phyloP scores from a whole-genome alignment of 2,113 vertebrate genomes.

The human (Homo sapiens) region GRCh38 chr1:81805001-81805500 shows the following conservation, averaged over 20 bases:
- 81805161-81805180: conserved; percentile 74
- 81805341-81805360: conserved; percentile 29
- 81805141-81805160: conserved; percentile 50
- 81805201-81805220: conserved; percentile 81
- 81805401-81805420: background rate
- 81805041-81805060: conserved; percentile 25
- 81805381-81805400: background rate
- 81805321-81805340: conserved; percentile 59
- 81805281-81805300: conserved; percentile 63
- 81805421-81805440: conserved; percentile 50
- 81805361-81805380: conserved; percentile 40
- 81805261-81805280: conserved; percentile 72
- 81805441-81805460: conserved; percentile 50
- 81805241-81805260: conserved; percentile 78
- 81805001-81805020: background rate
- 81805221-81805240: conserved; percentile 74
- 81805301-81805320: conserved; percentile 65
- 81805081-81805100: background rate
- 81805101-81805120: background rate
- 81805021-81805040: conserved; percentile 6
- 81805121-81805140: conserved; percentile 51
- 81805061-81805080: background rate
- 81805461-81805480: conserved; percentile 55
- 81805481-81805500: conserved; percentile 68
- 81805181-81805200: conserved; percentile 78